Base-by-base conservation (phyloP, 2,888 invertebrate genomes). In the Ochlodes sylvanus region DNA sequence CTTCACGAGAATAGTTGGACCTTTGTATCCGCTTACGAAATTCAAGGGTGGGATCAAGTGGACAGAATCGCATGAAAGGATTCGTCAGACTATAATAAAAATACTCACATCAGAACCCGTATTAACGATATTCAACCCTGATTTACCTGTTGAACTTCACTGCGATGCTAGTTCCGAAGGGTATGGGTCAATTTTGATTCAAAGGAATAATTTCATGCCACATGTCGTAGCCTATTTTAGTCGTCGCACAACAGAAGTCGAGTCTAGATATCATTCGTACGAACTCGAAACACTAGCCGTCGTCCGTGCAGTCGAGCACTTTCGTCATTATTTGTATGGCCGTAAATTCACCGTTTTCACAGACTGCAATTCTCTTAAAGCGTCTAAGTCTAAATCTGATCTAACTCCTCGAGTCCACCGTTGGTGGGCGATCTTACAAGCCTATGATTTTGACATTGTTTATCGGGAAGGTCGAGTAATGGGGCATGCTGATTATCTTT, bases 351-450 rank as follows among this genome's bases (percentile, higher is more conserved):
- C 9, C 2, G 74, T 76, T 0, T 57, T 68, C 15, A 76, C 76
- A 0, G 75, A 76, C 34, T 76, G 75, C 44, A 77, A 74, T 44
- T 71, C 77, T 0, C 52, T 75, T 7, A 75, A 76, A 32, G 73
- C 75, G 0, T 73, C 76, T 0, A 71, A 72, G 12, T 62, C 70
- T 0, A 76, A 76, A 64, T 68, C 2, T 0, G 78, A 60, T 10
- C 5, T 60, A 6, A 17, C 44, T 2, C 58, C 58, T 0, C 42
- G 58, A 12, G 44, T 60, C 3, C 44, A 60, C 14, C 15, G 58
- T 0, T 60, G 42, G 58, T 60, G 58, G 58, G 58, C 58, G 0
- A 7, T 27, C 2, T 7, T 60, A 7, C 58, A 60, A 9, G 27
- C 19, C 2, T 60, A 60, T 9, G 58, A 60, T n/a, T 60, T 60